Evolutionary conservation across 2,888 invertebrate genomes (phyloP), one percentile per base, ranked within the genome.

Genomic region (Lamproptera curius): DNA sequence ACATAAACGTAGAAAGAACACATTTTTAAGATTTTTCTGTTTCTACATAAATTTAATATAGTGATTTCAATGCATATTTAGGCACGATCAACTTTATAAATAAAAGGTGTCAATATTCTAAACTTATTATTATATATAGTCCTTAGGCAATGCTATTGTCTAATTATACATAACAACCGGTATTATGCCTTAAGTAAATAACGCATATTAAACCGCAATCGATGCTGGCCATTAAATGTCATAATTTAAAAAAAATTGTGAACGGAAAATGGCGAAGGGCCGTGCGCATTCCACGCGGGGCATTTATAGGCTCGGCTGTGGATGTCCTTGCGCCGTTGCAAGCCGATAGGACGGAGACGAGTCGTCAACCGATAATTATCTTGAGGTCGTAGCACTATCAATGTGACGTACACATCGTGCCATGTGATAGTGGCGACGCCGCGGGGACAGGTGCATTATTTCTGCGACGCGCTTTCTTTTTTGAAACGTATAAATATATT

Each of bases 291-390:
- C n/a, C n/a, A 14, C 13, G 16, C 16, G 46, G 17, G 38, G 40
- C 41, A 42, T 51, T 52, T 46, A 51, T 52, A 54, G 48, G 50
- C 50, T 46, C 54, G 55, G 53, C 61, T 58, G 67, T 60, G 64
- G 65, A 72, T 77, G 82, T 81, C 83, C 81, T 83, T 84, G 80
- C 71, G 72, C 70, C 70, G 66, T 70, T 62, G 57, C 54, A 60
- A 67, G 64, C 70, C 78, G 79, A 81, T 75, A 77, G 74, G 67
- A 60, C 56, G 56, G 59, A 72, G 76, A 73, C 75, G 79, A 76
- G 85, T 72, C 85, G 81, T 64, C 80, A 85, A 83, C 86, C 86
- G 86, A 85, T 86, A 83, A 79, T 79, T 83, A 77, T 83, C 78
- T 73, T 79, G 80, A 85, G 85, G 85, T 85, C 84, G 73, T 70